These are phyloP conservation scores for Lethenteron reissneri DNA, from an alignment of 2,113 vertebrate species.

Conservation along the genomic window DNA sequence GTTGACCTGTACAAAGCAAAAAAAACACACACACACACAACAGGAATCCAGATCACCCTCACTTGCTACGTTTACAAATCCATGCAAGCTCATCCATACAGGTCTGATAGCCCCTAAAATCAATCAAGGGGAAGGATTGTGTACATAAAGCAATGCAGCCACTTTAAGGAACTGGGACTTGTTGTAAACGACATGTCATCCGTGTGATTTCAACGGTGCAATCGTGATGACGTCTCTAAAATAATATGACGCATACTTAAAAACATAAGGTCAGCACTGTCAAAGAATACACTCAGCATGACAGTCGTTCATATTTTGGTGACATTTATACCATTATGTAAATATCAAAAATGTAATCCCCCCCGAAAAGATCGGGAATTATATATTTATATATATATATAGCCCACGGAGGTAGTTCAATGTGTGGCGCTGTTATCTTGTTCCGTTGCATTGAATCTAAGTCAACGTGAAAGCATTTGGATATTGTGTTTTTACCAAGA, in stretches of 20 bases:
- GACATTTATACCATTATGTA: not conserved
- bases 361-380: too few species aligned
- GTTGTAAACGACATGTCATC: too few species aligned
- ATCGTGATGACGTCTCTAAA: too few species aligned
- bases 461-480: not conserved
- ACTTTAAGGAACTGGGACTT: too few species aligned
- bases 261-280: slow-evolving; percentile 5
- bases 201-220: too few species aligned
- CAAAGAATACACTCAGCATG: slow-evolving; percentile 7
- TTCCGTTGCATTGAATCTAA: not conserved
- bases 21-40: slow-evolving; percentile 7
- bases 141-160: too few species aligned
- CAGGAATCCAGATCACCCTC: not conserved
- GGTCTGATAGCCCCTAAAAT: too few species aligned
- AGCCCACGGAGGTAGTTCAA: not conserved
- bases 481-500: slow-evolving; percentile 39
- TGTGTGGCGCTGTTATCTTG: not conserved
- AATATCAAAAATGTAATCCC: not conserved
- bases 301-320: not conserved
- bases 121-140: too few species aligned
- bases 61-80: too few species aligned
- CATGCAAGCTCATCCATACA: too few species aligned
- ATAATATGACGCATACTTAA: too few species aligned
- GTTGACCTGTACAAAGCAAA: slow-evolving; percentile 41
- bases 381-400: not conserved